Conservation (phyloP, 2,113 vertebrate species). For the Scomber japonicus region DNA sequence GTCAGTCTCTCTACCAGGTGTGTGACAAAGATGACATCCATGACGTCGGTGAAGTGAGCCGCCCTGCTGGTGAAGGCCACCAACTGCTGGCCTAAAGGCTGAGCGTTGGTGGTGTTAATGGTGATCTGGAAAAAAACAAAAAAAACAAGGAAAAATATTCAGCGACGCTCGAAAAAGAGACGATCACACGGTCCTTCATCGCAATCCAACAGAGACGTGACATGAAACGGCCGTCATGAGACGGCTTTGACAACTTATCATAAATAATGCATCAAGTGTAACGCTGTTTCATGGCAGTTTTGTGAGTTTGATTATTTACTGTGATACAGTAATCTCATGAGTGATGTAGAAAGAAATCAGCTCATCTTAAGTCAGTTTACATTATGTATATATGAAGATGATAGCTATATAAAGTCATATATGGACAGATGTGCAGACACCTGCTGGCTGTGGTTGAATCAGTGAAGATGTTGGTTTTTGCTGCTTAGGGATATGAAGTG, state of each 20-base stretch:
- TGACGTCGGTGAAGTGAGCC: conserved; percentile 89
- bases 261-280: conserved; percentile 13
- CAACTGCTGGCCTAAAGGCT: conserved; percentile 88
- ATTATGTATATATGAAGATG: conserved; percentile 10
- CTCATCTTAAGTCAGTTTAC: conserved; percentile 4
- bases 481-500: conserved; percentile 6
- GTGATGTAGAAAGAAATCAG: conserved; percentile 7
- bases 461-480: conserved; percentile 1
- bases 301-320: conserved; percentile 33
- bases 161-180: neutral
- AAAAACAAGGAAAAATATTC: neutral
- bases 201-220: conserved; percentile 13
- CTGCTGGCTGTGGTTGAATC: conserved; percentile 30
- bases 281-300: conserved; percentile 21
- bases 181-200: neutral
- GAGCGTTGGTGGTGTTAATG: conserved; percentile 88
- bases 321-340: conserved; percentile 17
- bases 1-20: conserved; percentile 92
- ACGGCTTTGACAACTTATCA: neutral
- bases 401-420: conserved; percentile 1
- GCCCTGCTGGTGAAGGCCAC: conserved; percentile 88
- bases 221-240: neutral
- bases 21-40: conserved; percentile 93
- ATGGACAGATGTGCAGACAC: conserved; percentile 21
- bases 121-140: conserved; percentile 83